phyloP scores from a whole-genome alignment of 1,140 invertebrate species.

The Sitobion miscanthi region DNA sequence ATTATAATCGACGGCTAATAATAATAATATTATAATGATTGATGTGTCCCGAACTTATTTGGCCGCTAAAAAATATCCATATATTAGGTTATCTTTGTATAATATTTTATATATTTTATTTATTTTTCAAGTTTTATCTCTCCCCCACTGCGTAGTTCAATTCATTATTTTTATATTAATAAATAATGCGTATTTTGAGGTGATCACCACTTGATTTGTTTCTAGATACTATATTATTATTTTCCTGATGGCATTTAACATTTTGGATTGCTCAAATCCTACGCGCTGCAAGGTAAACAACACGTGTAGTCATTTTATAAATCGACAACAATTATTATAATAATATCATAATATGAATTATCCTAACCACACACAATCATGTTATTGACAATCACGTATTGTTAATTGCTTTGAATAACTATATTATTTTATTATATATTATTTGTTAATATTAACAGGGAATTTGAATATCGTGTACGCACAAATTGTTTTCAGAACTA shows the following conservation, averaged over 20 bases:
- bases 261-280: background rate
- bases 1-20: background rate
- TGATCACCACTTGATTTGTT: background rate
- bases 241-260: background rate
- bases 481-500: background rate
- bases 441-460: background rate
- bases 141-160: background rate
- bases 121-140: background rate
- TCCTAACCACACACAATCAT: too few species aligned
- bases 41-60: background rate
- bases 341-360: background rate
- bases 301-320: background rate
- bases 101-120: background rate
- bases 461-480: background rate
- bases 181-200: background rate
- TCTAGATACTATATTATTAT: background rate
- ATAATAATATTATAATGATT: background rate
- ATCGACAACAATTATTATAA: background rate
- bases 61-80: background rate
- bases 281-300: too few species aligned
- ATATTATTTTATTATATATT: too few species aligned
- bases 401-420: background rate
- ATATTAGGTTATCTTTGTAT: background rate
- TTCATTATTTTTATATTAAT: background rate
- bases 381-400: background rate